Base-by-base conservation (phyloP, 2,888 invertebrate species). In the Cryptus viduatorius region DNA sequence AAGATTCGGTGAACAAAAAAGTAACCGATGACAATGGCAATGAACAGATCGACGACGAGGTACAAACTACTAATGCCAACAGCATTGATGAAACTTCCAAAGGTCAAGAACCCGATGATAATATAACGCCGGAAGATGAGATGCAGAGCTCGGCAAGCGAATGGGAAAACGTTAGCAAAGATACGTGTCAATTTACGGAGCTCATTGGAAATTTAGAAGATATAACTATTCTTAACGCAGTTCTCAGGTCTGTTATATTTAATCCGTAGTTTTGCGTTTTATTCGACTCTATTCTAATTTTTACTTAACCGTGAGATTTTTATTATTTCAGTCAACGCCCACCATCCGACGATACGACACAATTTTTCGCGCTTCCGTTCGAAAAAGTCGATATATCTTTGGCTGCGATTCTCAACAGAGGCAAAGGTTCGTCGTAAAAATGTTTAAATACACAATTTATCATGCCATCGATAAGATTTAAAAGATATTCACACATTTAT, bases 161-260 rank as follows among this genome's bases (percentile, higher is more conserved):
- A 61, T 98, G 98, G 97, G 98, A 98, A 92, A 96, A 96, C 75
- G 96, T 98, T 75, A 97, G 98, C 1, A 96, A 97, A 87, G 98
- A 98, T 91, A 96, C 96, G 89, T 97, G 98, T 59, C 96, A 97
- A 91, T 98, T 98, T 97, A 97, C 97, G 16, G 94, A 98, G 68
- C 94, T 98, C 1, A 97, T 98, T 56, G 97, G 97, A 76, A 98
- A 98, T 94, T 94, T 98, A 65, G 98, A 98, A 93, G 98, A 98
- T 92, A 95, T 98, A 85, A 96, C 98, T 2, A 95, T 98, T 76
- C 94, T 98, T 14, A 96, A 97, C 94, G 95, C 96, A 88, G 95
- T 98, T 76, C 93, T 97, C 8, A 91, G 92, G 93, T 94, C 87
- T 87, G 56, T 83, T 12, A 29, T 59, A 7, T 5, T 29, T 59